Evolutionary conservation across 1,140 invertebrate genomes (phyloP), one percentile per base, ranked within the genome.

Genomic region (Scaptomyza graminum): DNA sequence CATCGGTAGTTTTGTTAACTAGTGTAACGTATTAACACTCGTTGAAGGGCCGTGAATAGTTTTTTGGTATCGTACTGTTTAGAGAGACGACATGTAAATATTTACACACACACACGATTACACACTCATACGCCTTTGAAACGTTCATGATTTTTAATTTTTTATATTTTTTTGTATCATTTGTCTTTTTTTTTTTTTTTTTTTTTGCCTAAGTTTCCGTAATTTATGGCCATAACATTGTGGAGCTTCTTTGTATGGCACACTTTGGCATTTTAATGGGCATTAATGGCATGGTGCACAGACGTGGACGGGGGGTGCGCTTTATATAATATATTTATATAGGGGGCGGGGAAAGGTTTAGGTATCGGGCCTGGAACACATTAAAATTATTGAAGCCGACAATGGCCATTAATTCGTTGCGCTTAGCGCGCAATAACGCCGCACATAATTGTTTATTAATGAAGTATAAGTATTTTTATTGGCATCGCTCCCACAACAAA

Each of bases 381-480:
- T 87, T 87, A 87, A 87, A 88, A 87, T 87, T 87, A 87, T 87
- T 87, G 82, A 87, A 87, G 80, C 47, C 76, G 46, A 76, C 67
- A 80, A 84, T 41, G 77, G 82, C 83, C 82, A 87, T 87, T 87
- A 87, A 87, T 87, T 87, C 81, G 78, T 85, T 85, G 78, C 81
- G 81, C 83, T 87, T 78, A 75, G 78, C 66, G 76, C 49, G 70
- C 74, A 87, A 87, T 87, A 85, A 87, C 57, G 82, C 56, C 59
- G 71, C 82, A 69, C 83, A 82, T 85, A 87, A 87, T 88, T 87
- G 79, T 87, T 88, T 87, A 87, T 87, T 87, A 87, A 87, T 87
- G 83, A 87, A 87, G 75, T 88, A 88, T 79, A 82, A 88, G 83
- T 83, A 88, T 87, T 87, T 87, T 87, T 87, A 87, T 87, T 88